phyloP scores from a whole-genome alignment of 2,888 invertebrate genomes.

The Tetrapedia diversipes region DNA sequence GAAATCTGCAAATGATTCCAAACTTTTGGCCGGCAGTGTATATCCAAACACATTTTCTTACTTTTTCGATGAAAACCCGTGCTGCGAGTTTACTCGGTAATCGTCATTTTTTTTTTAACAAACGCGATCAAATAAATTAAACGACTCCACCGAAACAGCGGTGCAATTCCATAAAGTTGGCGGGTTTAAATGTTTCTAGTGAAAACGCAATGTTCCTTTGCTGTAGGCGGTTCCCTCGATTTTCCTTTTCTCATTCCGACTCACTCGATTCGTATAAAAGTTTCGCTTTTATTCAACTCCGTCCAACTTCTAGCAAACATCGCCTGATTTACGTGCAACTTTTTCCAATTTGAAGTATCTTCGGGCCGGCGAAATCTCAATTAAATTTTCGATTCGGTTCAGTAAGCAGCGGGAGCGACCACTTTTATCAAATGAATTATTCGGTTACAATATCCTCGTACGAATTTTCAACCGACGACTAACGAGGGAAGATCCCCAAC shows the following conservation, averaged over 20 bases:
- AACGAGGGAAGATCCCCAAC: no score
- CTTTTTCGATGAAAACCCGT: background rate
- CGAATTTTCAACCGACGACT: no score
- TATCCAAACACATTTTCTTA: no score
- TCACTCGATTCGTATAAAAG: conserved; percentile 15
- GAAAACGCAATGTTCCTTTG: conserved; percentile 11
- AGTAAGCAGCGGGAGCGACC: no score
- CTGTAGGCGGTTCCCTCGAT: background rate
- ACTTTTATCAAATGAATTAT: no score
- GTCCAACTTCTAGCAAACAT: conserved; percentile 10
- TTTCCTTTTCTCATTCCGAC: conserved; percentile 16
- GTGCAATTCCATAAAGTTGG: background rate
- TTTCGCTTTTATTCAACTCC: conserved; percentile 15
- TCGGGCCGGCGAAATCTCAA: background rate
- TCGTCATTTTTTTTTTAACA: background rate
- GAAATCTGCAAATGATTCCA: no score
- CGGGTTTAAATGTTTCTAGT: conserved; percentile 1
- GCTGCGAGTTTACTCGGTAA: background rate
- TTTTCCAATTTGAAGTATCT: conserved; percentile 11
- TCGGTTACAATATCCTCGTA: no score
- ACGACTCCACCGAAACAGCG: no score
- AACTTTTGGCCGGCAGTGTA: no score
- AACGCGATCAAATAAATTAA: background rate
- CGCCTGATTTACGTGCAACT: background rate
- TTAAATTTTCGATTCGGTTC: background rate